phyloP scores from a whole-genome alignment of 2,888 invertebrate genomes.

The Pseudolycoriella hygida region DNA sequence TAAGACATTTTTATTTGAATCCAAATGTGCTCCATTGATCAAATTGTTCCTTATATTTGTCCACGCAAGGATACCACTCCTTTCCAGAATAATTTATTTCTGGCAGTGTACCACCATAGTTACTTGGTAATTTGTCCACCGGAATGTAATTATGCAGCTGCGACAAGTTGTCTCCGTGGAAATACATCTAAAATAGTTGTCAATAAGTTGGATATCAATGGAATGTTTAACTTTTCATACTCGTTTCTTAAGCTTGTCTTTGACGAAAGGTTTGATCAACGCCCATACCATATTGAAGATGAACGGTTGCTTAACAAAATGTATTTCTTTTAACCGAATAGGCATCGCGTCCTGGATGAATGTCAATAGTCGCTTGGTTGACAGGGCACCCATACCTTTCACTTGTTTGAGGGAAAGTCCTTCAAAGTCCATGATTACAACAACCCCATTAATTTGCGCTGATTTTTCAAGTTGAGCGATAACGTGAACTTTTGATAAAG shows the following conservation, averaged over 20 bases:
- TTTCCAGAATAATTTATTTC: constrained; percentile 58
- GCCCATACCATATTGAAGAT: constrained; percentile 71
- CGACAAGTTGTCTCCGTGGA: constrained; percentile 67
- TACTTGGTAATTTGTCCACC: constrained; percentile 48
- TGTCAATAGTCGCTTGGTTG: constrained; percentile 54
- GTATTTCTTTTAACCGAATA: constrained; percentile 63
- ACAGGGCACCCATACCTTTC: constrained; percentile 46
- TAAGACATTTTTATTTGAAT: constrained; percentile 23
- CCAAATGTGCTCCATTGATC: constrained; percentile 51
- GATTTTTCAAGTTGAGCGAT: constrained; percentile 60
- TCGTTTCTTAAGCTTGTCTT: constrained; percentile 59
- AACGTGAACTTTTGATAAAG: constrained; percentile 48
- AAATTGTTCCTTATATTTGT: constrained; percentile 43
- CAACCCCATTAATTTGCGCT: constrained; percentile 59
- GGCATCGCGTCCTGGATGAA: constrained; percentile 84
- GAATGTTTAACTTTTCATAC: constrained; percentile 36
- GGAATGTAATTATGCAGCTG: constrained; percentile 55
- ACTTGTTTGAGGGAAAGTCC: constrained; percentile 59
- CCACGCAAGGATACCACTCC: constrained; percentile 59
- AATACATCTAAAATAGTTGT: constrained; percentile 44
- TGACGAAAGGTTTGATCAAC: constrained; percentile 68
- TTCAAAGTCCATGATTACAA: constrained; percentile 71
- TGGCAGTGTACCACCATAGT: constrained; percentile 58
- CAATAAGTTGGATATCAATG: too few relatives aligned
- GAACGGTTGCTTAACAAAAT: constrained; percentile 71